A percentile compares a stretch with the other conserved stretches of the same genome.
Evolutionary conservation across 1,140 invertebrate species (phyloP).

Genomic region (Diorhabda elongata): DNA sequence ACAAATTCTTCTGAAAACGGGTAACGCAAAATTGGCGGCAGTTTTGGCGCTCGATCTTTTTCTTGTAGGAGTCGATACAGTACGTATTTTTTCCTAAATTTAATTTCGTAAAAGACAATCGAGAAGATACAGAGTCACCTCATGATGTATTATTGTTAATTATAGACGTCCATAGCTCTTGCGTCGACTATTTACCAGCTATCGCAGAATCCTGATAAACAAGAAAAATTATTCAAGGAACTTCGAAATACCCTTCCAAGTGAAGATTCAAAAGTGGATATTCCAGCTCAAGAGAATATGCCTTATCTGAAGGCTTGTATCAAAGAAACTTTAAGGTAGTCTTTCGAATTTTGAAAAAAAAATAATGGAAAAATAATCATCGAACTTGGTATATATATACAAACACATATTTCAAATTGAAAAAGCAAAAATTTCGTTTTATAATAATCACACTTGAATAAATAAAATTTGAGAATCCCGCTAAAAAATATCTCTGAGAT

Average conservation of each 20-base stretch:
- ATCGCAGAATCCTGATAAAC: conserved; percentile 69
- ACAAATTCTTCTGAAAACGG: conserved; percentile 57
- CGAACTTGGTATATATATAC: background rate
- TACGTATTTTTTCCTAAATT: conserved; percentile 45
- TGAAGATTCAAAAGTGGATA: conserved; percentile 54
- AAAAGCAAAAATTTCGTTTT: too few species aligned
- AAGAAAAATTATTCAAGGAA: conserved; percentile 69
- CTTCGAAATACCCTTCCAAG: conserved; percentile 58
- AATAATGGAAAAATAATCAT: background rate
- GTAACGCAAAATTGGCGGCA: conserved; percentile 66
- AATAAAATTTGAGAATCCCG: too few species aligned
- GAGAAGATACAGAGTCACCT: too few species aligned
- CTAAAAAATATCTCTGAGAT: too few species aligned
- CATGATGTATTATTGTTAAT: conserved; percentile 12
- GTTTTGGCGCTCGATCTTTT: conserved; percentile 78
- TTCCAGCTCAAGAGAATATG: conserved; percentile 63
- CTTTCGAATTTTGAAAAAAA: background rate
- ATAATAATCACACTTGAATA: too few species aligned
- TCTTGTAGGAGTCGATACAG: conserved; percentile 83
- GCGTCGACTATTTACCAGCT: conserved; percentile 77
- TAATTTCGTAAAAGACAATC: too few species aligned
- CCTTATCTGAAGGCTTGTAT: conserved; percentile 82
- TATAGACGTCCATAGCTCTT: conserved; percentile 73
- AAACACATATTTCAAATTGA: too few species aligned
- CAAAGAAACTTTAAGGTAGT: conserved; percentile 81